These are phyloP conservation scores for Coremacera marginata DNA, from an alignment of 2,888 invertebrate genomes.

Conservation along the genomic window DNA sequence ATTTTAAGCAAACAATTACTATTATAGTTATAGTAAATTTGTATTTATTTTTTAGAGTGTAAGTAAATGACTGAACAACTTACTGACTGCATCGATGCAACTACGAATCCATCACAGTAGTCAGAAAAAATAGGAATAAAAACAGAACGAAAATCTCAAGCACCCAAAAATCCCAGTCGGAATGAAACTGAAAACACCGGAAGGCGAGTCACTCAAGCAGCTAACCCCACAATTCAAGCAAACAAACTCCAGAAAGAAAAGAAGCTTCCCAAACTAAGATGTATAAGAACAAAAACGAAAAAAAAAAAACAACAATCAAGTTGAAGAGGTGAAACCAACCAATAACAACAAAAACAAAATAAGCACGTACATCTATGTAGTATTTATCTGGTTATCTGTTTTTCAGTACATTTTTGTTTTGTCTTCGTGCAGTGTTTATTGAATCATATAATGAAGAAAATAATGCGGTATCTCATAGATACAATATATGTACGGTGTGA, in stretches of 20 bases:
- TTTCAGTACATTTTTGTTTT: neutral
- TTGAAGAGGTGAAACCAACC: neutral
- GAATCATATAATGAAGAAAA: neutral
- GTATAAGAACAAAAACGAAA: neutral
- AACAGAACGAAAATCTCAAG: neutral
- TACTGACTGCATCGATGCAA: conserved; percentile 1
- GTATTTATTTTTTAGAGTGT: too few relatives aligned
- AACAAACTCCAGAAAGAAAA: neutral
- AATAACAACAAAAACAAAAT: conserved; percentile 2
- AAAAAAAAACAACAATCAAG: neutral
- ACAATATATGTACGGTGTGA: neutral
- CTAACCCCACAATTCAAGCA: conserved; percentile 16
- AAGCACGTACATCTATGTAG: conserved; percentile 10
- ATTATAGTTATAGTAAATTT: too few relatives aligned
- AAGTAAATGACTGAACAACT: neutral
- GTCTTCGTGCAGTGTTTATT: neutral
- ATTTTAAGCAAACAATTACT: too few relatives aligned
- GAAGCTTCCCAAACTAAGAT: neutral
- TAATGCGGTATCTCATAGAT: neutral
- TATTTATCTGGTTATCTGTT: conserved; percentile 7
- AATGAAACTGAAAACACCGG: conserved; percentile 9
- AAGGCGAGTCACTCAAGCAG: conserved; percentile 11
- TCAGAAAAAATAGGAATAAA: too few relatives aligned
- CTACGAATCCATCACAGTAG: neutral
- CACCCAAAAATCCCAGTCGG: neutral